A percentile compares a stretch with the other conserved stretches of the same genome.
Conservation (phyloP, 2,797 vertebrate genomes). For the Sebastes kiyomatsui region DNA sequence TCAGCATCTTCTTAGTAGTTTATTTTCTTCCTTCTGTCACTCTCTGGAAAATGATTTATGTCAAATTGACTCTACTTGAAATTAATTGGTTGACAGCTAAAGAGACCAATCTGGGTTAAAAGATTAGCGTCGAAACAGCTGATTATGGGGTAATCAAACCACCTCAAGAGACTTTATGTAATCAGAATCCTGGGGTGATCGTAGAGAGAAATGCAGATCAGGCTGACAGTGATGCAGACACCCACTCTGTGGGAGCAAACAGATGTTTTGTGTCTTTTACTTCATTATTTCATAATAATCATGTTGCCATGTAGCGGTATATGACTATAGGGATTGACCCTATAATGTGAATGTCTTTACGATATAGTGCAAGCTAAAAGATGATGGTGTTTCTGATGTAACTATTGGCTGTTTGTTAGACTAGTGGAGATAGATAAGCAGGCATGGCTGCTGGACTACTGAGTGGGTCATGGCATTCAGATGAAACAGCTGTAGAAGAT, state of each 20-base stretch:
- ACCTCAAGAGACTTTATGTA: conserved; percentile 47
- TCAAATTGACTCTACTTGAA: conserved; percentile 45
- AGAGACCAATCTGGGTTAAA: conserved; percentile 54
- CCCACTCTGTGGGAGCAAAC: conserved; percentile 16
- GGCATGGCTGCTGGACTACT: not conserved
- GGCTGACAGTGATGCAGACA: conserved; percentile 33
- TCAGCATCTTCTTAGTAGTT: conserved; percentile 1
- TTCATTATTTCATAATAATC: conserved; percentile 12
- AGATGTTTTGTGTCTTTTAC: conserved; percentile 39
- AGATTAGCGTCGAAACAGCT: conserved; percentile 60
- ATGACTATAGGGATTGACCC: not conserved
- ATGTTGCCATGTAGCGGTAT: not conserved
- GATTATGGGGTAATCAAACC: conserved; percentile 63
- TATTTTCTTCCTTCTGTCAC: conserved; percentile 4
- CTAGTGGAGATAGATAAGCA: not conserved
- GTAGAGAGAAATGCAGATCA: conserved; percentile 46
- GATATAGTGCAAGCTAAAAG: not conserved
- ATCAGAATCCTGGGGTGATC: conserved; percentile 54
- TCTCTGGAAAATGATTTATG: conserved; percentile 21
- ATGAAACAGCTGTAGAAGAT: not conserved
- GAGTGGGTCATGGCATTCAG: not conserved
- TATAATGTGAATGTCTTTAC: not conserved
- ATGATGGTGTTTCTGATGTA: not conserved
- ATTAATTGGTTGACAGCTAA: conserved; percentile 47
- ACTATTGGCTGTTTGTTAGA: not conserved